These are phyloP conservation scores for Agonum fuliginosum DNA, from an alignment of 2,888 invertebrate species.

Conservation along the genomic window DNA sequence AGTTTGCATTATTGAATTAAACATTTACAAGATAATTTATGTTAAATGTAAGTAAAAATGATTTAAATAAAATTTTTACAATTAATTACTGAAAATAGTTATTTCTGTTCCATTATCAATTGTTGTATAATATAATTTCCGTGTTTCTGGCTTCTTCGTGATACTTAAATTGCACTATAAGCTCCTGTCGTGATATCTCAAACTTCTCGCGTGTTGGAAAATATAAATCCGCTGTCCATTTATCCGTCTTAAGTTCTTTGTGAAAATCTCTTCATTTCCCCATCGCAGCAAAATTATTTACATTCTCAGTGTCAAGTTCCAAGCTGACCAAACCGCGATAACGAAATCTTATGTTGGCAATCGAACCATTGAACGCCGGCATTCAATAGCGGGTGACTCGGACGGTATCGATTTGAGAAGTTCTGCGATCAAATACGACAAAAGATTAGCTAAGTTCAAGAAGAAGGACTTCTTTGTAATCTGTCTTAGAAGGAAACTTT, in stretches of 20 bases:
- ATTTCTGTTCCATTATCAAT: too few species aligned
- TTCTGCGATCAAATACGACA: slow-evolving; percentile 36
- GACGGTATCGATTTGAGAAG: slow-evolving; percentile 30
- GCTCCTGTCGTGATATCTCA: too few species aligned
- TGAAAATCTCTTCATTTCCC: slow-evolving; percentile 25
- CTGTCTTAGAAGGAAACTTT: slow-evolving; percentile 32
- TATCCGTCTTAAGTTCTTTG: background rate
- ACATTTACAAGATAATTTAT: too few species aligned
- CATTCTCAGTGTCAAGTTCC: slow-evolving; percentile 29
- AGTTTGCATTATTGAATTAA: too few species aligned
- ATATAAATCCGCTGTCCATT: slow-evolving; percentile 19
- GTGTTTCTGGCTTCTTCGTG: too few species aligned
- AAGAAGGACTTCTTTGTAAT: slow-evolving; percentile 33
- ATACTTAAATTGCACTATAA: too few species aligned
- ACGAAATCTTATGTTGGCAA: slow-evolving; percentile 25
- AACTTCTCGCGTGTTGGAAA: too few species aligned
- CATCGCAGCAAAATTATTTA: slow-evolving; percentile 32
- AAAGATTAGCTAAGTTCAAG: slow-evolving; percentile 39
- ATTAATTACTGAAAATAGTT: too few species aligned
- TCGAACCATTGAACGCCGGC: background rate
- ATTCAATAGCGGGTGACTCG: too few species aligned
- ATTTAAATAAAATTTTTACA: too few species aligned
- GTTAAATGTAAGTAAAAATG: too few species aligned
- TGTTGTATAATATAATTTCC: too few species aligned
- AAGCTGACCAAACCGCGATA: slow-evolving; percentile 22